These are phyloP conservation scores for Zele albiditarsus DNA, from an alignment of 2,888 invertebrate species.

Conservation along the genomic window DNA sequence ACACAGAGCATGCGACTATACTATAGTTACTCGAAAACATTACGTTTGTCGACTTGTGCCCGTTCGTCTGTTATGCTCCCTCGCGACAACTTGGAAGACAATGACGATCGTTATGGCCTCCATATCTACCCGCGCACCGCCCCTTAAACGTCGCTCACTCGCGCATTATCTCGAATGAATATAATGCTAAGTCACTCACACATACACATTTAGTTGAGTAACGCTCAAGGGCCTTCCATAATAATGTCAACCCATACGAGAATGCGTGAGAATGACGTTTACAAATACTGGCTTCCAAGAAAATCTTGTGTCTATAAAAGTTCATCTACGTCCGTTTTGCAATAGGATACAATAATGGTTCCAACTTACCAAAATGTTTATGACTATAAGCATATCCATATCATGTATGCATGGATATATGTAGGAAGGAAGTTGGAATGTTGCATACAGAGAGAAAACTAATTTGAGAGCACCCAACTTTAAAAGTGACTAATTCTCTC, in stretches of 20 bases:
- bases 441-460: neutral
- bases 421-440: neutral
- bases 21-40: constrained; percentile 22
- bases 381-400: neutral
- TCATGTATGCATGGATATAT: neutral
- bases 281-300: neutral
- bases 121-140: neutral
- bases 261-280: neutral
- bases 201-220: neutral
- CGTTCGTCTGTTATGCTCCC: constrained; percentile 34
- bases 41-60: constrained; percentile 36
- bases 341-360: no score
- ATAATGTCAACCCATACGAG: constrained; percentile 3
- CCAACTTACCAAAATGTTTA: no score
- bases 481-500: neutral
- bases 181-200: neutral
- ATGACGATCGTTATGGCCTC: constrained; percentile 44
- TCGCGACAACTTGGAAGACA: constrained; percentile 39
- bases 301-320: neutral
- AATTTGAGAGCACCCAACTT: neutral
- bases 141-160: constrained; percentile 3
- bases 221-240: neutral
- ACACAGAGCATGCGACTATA: no score
- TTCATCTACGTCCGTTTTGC: no score
- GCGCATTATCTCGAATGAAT: constrained; percentile 2